Conservation (phyloP, 2,888 invertebrate species). For the Crematogaster levior region DNA sequence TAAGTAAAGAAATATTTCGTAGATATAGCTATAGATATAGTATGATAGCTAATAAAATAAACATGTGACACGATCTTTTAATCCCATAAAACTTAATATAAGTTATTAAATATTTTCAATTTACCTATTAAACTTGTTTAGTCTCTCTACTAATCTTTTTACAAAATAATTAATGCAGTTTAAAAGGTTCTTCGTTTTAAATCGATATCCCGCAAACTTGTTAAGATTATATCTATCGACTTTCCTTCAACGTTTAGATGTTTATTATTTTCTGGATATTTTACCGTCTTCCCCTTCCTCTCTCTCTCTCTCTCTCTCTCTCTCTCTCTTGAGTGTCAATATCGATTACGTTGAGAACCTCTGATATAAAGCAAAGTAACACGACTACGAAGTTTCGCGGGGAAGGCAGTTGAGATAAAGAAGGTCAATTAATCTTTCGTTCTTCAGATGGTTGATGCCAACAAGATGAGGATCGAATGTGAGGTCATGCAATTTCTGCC, state of each 20-base stretch:
- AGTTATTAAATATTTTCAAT: background rate
- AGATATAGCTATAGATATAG: too few relatives aligned
- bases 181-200: background rate
- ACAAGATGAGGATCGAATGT: slow-evolving; percentile 58
- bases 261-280: slow-evolving; percentile 31
- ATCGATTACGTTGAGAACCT: slow-evolving; percentile 2
- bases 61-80: background rate
- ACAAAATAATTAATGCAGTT: slow-evolving; percentile 9
- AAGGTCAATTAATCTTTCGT: slow-evolving; percentile 68
- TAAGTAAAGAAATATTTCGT: background rate
- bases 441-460: slow-evolving; percentile 51
- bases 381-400: slow-evolving; percentile 25
- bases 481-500: slow-evolving; percentile 35
- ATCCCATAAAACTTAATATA: background rate
- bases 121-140: background rate
- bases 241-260: slow-evolving; percentile 29
- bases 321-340: slow-evolving; percentile 18
- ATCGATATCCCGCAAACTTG: slow-evolving; percentile 13
- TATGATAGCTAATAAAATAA: background rate
- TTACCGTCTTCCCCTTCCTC: background rate
- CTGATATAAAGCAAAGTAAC: slow-evolving; percentile 40
- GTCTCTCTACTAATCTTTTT: background rate
- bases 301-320: too few relatives aligned
- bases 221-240: slow-evolving; percentile 42
- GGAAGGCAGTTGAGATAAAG: slow-evolving; percentile 56